Evolutionary conservation across 2,888 invertebrate species (phyloP).

Genomic region (Liopterus haemorrhoidalis): DNA sequence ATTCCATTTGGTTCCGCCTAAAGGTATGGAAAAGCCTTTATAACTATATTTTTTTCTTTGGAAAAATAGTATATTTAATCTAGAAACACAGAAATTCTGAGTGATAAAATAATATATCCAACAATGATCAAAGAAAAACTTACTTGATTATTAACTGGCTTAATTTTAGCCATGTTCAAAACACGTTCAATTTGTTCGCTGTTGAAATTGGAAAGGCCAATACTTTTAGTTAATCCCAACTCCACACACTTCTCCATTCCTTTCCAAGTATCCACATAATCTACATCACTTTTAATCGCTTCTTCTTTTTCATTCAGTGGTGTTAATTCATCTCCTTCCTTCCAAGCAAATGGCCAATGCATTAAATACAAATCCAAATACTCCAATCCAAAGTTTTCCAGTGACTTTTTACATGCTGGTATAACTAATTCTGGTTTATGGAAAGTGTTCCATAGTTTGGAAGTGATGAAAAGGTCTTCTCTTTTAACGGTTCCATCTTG

Average conservation of each 20-base stretch:
- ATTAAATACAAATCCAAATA: constrained; percentile 57
- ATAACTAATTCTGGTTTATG: constrained; percentile 51
- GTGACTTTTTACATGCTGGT: constrained; percentile 47
- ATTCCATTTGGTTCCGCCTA: too few relatives aligned
- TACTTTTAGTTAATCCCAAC: constrained; percentile 54
- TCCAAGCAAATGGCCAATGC: constrained; percentile 56
- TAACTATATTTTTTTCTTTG: too few relatives aligned
- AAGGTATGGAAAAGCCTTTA: too few relatives aligned
- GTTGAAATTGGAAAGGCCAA: constrained; percentile 67
- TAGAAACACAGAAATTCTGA: too few relatives aligned
- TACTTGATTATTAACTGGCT: constrained; percentile 51
- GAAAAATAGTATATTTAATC: too few relatives aligned
- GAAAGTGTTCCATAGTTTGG: constrained; percentile 54
- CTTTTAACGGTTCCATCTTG: constrained; percentile 43
- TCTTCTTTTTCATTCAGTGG: constrained; percentile 11
- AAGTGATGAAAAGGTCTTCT: constrained; percentile 45
- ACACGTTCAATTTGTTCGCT: constrained; percentile 55
- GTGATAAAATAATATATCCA: too few relatives aligned
- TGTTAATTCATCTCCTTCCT: constrained; percentile 8
- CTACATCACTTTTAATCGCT: constrained; percentile 46
- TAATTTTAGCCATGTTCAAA: constrained; percentile 48
- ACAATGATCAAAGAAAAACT: constrained; percentile 35
- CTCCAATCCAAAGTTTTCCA: constrained; percentile 48
- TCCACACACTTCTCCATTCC: constrained; percentile 56
- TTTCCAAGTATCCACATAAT: constrained; percentile 57